Conservation (phyloP, 2,113 vertebrate species). For the Ellobius talpinus region DNA sequence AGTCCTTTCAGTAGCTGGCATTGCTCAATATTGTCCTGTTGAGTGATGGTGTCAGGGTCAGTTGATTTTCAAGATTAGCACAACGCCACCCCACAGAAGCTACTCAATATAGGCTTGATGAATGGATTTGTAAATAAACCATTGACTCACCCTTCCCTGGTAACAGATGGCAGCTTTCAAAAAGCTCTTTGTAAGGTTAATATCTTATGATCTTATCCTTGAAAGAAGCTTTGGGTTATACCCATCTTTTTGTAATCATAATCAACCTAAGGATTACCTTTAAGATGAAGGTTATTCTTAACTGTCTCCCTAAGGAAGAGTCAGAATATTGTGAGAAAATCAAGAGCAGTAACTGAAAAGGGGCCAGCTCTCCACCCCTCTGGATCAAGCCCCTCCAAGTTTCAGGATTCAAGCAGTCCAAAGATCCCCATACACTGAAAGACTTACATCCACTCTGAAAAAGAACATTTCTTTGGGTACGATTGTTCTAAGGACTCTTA, state of each 20-base stretch:
- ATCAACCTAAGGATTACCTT: background rate
- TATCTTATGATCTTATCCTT: background rate
- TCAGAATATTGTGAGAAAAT: background rate
- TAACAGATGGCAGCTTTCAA: background rate
- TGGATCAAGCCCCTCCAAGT: background rate
- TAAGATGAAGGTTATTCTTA: background rate
- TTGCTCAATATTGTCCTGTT: background rate
- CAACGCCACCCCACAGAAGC: background rate
- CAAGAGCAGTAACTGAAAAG: background rate
- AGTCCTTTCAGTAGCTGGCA: background rate
- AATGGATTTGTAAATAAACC: background rate
- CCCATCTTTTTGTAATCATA: background rate
- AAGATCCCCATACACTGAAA: background rate
- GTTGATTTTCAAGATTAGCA: background rate
- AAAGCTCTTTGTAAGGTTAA: background rate
- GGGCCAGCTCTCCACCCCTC: background rate
- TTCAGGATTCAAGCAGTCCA: background rate
- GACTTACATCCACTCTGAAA: background rate
- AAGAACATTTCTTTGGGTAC: background rate
- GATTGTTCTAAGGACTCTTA: background rate
- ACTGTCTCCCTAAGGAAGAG: background rate
- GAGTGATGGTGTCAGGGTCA: background rate
- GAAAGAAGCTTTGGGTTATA: background rate
- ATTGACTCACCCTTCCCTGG: background rate
- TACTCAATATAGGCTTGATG: background rate